A percentile compares a stretch with the other conserved stretches of the same genome.
Evolutionary conservation across 2,888 invertebrate genomes (phyloP).

Genomic region (Pantelozetes paolii): DNA sequence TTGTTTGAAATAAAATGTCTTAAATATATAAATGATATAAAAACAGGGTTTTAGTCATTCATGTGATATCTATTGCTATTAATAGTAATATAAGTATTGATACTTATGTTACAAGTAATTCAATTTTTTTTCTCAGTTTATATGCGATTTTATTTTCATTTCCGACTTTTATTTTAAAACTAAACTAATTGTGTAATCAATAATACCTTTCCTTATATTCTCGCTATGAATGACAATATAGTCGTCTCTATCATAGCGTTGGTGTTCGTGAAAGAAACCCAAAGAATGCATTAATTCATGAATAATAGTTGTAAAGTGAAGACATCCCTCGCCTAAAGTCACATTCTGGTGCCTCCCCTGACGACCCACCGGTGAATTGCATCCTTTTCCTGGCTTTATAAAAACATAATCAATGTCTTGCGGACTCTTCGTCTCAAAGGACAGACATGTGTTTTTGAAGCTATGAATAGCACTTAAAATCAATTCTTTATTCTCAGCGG

Average conservation of each 20-base stretch:
- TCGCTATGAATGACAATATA: slow-evolving; percentile 41
- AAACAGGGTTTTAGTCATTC: too few species aligned
- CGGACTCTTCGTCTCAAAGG: slow-evolving; percentile 13
- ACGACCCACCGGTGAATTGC: neutral
- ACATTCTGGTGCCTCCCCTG: slow-evolving; percentile 6
- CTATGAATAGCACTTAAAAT: slow-evolving; percentile 29
- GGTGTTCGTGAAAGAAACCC: slow-evolving; percentile 42
- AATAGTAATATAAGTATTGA: too few species aligned
- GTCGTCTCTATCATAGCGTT: slow-evolving; percentile 39
- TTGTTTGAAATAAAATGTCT: neutral
- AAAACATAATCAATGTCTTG: slow-evolving; percentile 30
- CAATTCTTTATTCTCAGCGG: slow-evolving; percentile 5
- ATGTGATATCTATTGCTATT: too few species aligned
- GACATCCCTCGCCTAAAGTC: slow-evolving; percentile 31
- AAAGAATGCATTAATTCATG: slow-evolving; percentile 42
- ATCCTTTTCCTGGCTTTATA: neutral
- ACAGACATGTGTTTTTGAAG: slow-evolving; percentile 34
- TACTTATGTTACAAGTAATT: too few species aligned
- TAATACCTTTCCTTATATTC: slow-evolving; percentile 9
- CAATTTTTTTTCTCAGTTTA: too few species aligned
- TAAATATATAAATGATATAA: too few species aligned
- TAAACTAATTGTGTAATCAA: neutral
- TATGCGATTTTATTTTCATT: too few species aligned
- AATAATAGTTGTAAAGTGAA: slow-evolving; percentile 18
- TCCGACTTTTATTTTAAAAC: too few species aligned